Conservation (phyloP, 2,113 vertebrate genomes). For the Eurypyga helias region DNA sequence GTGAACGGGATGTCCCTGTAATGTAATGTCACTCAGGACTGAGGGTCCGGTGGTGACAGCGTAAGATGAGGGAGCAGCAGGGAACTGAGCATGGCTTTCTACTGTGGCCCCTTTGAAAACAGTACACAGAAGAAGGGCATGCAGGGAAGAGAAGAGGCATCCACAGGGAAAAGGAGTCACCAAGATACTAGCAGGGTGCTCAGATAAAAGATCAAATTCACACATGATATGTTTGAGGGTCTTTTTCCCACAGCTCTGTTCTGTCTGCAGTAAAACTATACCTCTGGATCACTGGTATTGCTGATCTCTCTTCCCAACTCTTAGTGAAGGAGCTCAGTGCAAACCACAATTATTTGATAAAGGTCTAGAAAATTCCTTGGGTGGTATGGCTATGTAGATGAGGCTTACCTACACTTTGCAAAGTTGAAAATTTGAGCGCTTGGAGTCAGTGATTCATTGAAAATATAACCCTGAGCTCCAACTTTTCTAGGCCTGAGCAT, state of each 20-base stretch:
- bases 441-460: not conserved
- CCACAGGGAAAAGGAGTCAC: not conserved
- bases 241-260: not conserved
- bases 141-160: not conserved
- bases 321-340: not conserved
- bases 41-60: rapidly evolving
- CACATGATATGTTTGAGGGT: rapidly evolving
- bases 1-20: not conserved
- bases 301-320: not conserved
- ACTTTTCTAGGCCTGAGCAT: not conserved
- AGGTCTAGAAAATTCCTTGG: not conserved
- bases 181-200: not conserved
- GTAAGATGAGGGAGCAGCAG: not conserved
- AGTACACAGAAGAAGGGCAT: not conserved
- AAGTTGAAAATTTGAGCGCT: not conserved
- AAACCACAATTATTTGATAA: not conserved
- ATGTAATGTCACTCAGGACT: not conserved
- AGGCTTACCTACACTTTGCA: not conserved
- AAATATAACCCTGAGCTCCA: not conserved
- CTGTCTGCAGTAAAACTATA: not conserved
- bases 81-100: not conserved
- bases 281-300: not conserved
- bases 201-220: not conserved
- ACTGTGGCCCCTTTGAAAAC: not conserved
- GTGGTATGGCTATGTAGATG: not conserved